Conservation (phyloP, 2,797 vertebrate species). For the Dicrostonyx torquatus region DNA sequence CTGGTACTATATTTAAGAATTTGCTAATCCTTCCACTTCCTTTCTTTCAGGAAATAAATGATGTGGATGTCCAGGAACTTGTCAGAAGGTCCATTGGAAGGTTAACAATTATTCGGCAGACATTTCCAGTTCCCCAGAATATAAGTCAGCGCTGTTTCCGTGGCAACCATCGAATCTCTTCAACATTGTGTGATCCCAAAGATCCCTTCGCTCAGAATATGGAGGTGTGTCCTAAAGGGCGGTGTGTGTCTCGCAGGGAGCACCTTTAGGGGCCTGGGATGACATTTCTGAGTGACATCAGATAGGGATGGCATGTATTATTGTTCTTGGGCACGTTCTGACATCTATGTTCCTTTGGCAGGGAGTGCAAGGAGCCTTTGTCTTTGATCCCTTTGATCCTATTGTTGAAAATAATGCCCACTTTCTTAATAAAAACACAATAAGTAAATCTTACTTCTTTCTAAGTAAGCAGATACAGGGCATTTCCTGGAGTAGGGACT, state of each 20-base stretch:
- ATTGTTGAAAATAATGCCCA: background rate
- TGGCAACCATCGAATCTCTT: conserved; percentile 97
- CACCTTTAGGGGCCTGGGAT: background rate
- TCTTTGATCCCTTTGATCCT: conserved; percentile 26
- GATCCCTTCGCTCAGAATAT: conserved; percentile 95
- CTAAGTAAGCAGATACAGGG: background rate
- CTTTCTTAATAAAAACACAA: conserved; percentile 36
- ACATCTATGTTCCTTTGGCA: background rate
- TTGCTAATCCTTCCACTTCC: conserved; percentile 41
- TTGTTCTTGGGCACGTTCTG: background rate
- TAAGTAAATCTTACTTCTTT: background rate
- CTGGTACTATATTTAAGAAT: conserved; percentile 54
- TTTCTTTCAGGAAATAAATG: conserved; percentile 93
- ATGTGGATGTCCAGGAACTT: conserved; percentile 95
- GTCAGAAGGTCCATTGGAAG: conserved; percentile 98
- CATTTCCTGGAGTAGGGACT: conserved; percentile 6
- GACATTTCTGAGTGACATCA: background rate
- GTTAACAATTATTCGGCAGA: conserved; percentile 96
- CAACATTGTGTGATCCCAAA: conserved; percentile 96
- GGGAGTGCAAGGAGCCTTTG: background rate
- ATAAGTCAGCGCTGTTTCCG: conserved; percentile 96
- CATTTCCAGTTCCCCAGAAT: conserved; percentile 97
- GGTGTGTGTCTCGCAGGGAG: background rate
- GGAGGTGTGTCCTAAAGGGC: conserved; percentile 89
- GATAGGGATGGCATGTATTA: background rate